phyloP scores from a whole-genome alignment of 2,888 invertebrate species.

The Drosophila stalkeri region DNA sequence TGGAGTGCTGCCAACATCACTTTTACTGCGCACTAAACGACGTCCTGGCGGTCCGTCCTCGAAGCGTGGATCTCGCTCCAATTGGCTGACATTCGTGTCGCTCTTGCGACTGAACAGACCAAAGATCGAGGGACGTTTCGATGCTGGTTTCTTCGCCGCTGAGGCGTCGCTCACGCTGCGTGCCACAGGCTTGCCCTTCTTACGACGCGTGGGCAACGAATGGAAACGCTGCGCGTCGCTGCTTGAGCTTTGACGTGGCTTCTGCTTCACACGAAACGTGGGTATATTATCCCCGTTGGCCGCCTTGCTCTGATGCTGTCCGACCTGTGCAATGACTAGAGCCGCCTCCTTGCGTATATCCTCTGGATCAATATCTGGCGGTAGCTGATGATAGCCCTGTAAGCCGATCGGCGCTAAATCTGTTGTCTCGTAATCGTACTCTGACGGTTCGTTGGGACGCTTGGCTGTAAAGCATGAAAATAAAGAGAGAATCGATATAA shows the following conservation, averaged over 20 bases:
- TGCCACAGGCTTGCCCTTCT: conserved; percentile 86
- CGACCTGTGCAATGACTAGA: conserved; percentile 90
- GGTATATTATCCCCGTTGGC: conserved; percentile 85
- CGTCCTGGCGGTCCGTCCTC: conserved; percentile 86
- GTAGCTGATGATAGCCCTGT: conserved; percentile 87
- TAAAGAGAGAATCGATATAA: neutral
- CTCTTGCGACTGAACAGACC: conserved; percentile 88
- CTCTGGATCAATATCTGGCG: conserved; percentile 89
- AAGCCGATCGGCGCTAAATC: conserved; percentile 74
- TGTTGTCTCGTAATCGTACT: conserved; percentile 82
- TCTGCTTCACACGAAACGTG: conserved; percentile 77
- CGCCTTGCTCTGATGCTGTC: conserved; percentile 89
- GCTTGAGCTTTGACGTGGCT: conserved; percentile 47
- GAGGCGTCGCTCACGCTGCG: conserved; percentile 88
- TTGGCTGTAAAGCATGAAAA: conserved; percentile 66
- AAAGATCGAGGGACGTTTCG: conserved; percentile 88
- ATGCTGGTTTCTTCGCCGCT: conserved; percentile 83
- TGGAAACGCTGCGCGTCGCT: conserved; percentile 87
- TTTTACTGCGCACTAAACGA: conserved; percentile 87
- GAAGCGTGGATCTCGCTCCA: conserved; percentile 84
- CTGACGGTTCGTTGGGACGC: conserved; percentile 82
- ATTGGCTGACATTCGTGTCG: conserved; percentile 86
- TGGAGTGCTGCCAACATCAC: conserved; percentile 86
- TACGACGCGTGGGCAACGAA: conserved; percentile 89
- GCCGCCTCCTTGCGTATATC: conserved; percentile 92